These are phyloP conservation scores for Hylyphantes graminicola DNA, from an alignment of 1,140 invertebrate species.

Conservation along the genomic window DNA sequence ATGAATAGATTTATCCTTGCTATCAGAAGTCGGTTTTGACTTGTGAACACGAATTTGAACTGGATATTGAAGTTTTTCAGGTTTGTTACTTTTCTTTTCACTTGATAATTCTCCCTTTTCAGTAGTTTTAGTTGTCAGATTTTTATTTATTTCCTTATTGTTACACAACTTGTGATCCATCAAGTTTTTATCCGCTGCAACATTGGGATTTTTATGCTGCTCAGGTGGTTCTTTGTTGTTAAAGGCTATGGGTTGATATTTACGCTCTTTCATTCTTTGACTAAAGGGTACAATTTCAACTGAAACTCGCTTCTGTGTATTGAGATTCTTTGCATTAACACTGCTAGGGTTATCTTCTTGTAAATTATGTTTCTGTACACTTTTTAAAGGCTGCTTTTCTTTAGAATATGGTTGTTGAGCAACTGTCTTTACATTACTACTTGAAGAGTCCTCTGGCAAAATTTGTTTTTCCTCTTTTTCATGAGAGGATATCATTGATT, in stretches of 20 bases:
- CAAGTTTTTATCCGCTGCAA: conserved; percentile 35
- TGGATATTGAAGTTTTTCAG: conserved; percentile 46
- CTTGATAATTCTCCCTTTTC: conserved; percentile 11
- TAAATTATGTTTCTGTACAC: conserved; percentile 13
- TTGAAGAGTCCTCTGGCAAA: neutral
- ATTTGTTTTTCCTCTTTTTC: conserved; percentile 8
- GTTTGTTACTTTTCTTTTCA: conserved; percentile 26
- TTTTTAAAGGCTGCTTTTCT: conserved; percentile 28
- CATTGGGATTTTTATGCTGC: conserved; percentile 18
- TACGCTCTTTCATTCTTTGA: conserved; percentile 59
- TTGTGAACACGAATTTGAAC: conserved; percentile 58
- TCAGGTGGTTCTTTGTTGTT: conserved; percentile 36
- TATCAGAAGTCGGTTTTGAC: conserved; percentile 22
- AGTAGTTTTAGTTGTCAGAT: conserved; percentile 28
- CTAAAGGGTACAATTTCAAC: conserved; percentile 62
- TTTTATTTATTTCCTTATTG: conserved; percentile 47
- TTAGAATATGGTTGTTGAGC: neutral
- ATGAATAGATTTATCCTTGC: neutral
- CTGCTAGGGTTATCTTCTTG: conserved; percentile 10
- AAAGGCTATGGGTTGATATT: conserved; percentile 53
- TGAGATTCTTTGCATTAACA: conserved; percentile 16
- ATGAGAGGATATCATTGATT: neutral
- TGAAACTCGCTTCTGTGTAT: conserved; percentile 55
- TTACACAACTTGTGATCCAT: conserved; percentile 39
- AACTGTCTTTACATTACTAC: neutral